These are phyloP conservation scores for Epinotia demarniana DNA, from an alignment of 2,888 invertebrate genomes.

Conservation along the genomic window DNA sequence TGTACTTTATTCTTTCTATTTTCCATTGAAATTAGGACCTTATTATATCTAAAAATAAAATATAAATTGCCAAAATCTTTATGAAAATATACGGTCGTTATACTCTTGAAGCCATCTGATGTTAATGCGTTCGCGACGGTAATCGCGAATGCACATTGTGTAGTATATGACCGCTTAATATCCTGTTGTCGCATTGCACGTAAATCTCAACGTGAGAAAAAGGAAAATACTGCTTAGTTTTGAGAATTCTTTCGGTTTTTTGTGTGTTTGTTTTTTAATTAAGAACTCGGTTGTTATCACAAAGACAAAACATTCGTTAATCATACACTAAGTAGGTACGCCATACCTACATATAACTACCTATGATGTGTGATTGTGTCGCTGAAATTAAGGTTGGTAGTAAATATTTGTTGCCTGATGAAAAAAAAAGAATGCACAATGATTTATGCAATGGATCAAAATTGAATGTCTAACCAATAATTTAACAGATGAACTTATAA, in stretches of 20 bases:
- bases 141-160: constrained; percentile 52
- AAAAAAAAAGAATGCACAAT: not conserved
- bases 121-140: constrained; percentile 44
- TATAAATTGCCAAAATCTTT: constrained; percentile 3
- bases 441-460: not conserved
- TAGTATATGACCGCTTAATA: constrained; percentile 44
- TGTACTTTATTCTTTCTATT: not conserved
- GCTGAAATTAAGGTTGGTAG: no score
- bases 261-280: not conserved
- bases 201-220: constrained; percentile 41
- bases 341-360: no score
- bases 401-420: no score
- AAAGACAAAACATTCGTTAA: no score
- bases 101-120: not conserved
- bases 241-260: not conserved
- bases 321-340: no score
- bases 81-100: not conserved
- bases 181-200: constrained; percentile 40
- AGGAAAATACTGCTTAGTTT: constrained; percentile 26
- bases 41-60: not conserved
- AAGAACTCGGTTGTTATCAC: not conserved
- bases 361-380: no score
- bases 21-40: not conserved
- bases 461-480: no score
- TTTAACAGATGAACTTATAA: not conserved